phyloP scores from a whole-genome alignment of 1,140 invertebrate genomes.

The Caenorhabditis tropicalis region DNA sequence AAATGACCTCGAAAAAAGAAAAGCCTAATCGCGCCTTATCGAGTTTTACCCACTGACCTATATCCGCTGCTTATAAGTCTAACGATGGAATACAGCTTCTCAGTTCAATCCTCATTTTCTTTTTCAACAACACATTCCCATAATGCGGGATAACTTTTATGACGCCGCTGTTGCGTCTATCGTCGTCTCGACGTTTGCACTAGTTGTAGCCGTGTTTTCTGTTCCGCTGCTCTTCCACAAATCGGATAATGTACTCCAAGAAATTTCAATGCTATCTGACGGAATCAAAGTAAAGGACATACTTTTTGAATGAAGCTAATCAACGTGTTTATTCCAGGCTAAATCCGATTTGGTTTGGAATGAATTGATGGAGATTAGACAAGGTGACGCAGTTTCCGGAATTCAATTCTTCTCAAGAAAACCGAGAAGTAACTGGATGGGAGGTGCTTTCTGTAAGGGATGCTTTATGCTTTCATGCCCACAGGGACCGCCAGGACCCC shows the following conservation, averaged over 20 bases:
- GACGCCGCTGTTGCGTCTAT: slow-evolving; percentile 52
- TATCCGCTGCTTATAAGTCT: slow-evolving; percentile 33
- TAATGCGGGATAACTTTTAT: slow-evolving; percentile 45
- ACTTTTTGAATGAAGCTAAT: background rate
- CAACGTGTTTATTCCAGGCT: background rate
- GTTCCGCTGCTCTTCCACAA: slow-evolving; percentile 52
- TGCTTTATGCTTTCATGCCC: slow-evolving; percentile 57
- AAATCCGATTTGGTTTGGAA: slow-evolving; percentile 54
- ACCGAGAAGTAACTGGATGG: slow-evolving; percentile 38
- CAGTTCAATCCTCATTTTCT: background rate
- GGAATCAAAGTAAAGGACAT: slow-evolving; percentile 49
- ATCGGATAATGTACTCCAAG: slow-evolving; percentile 48
- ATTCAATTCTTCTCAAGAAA: slow-evolving; percentile 58
- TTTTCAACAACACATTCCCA: background rate
- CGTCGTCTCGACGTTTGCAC: slow-evolving; percentile 49
- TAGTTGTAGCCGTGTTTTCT: slow-evolving; percentile 46
- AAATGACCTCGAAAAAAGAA: slow-evolving; percentile 34
- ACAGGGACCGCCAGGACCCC: slow-evolving; percentile 57
- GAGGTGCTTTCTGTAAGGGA: slow-evolving; percentile 43
- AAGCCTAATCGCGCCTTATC: slow-evolving; percentile 39
- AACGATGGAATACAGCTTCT: background rate
- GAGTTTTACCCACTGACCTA: slow-evolving; percentile 43
- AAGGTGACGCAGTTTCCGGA: slow-evolving; percentile 42
- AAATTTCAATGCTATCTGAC: slow-evolving; percentile 46
- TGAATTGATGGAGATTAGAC: slow-evolving; percentile 48